Evolutionary conservation across 2,888 invertebrate species (phyloP), one percentile per base, ranked within the genome.

Genomic region (Chaetoderma sp.): DNA sequence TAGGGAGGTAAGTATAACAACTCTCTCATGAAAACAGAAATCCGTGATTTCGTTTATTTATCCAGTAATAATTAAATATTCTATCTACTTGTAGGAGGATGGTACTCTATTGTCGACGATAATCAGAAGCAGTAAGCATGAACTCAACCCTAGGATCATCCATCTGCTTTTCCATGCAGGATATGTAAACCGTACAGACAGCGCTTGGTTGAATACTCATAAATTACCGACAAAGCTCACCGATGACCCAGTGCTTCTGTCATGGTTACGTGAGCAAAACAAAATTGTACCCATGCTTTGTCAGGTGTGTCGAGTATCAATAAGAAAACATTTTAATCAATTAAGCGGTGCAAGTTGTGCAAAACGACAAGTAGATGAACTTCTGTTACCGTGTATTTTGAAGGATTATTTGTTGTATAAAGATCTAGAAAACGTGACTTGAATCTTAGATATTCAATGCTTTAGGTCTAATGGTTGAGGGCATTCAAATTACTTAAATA

Each of bases 51-150:
- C n/a, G n/a, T n/a, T n/a, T n/a, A n/a, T n/a, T n/a, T n/a, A n/a
- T n/a, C n/a, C n/a, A n/a, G n/a, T n/a, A n/a, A n/a, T n/a, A n/a
- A n/a, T n/a, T n/a, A n/a, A n/a, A n/a, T n/a, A n/a, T n/a, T n/a
- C n/a, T n/a, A n/a, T 36, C n/a, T n/a, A 27, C 30, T 49, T 33
- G 36, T 60, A 49, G 13, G 49, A 60, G 60, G 60, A 39, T n/a
- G 54, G 50, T n/a, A 54, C 60, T 21, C 59, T 58, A 4, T 45
- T 56, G 0, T 25, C 63, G 63, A 52, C 60, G 33, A 50, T 55
- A 8, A 63, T 56, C 27, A 33, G n/a, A n/a, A n/a, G n/a, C n/a
- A n/a, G n/a, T n/a, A n/a, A n/a, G n/a, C n/a, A n/a, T n/a, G n/a
- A n/a, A n/a, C n/a, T 32, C 27, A 47, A 36, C 10, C 47, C 50